These are phyloP conservation scores for Amphipoea lucens DNA, from an alignment of 2,888 invertebrate genomes.

Conservation along the genomic window DNA sequence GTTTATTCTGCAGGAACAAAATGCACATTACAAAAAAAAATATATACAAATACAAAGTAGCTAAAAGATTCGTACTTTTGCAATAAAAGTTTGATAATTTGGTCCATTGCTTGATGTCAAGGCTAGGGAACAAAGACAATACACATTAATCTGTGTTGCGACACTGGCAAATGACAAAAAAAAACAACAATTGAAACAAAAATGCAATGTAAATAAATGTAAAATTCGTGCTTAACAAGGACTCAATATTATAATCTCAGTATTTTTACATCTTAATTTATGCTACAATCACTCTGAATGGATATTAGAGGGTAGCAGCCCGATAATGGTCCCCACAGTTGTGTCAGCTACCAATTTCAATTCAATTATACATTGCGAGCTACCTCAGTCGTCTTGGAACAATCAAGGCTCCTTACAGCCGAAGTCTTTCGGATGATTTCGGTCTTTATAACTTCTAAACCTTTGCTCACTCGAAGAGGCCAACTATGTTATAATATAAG, in stretches of 20 bases:
- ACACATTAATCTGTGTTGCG: not conserved
- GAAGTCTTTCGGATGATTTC: not conserved
- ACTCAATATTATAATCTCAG: not conserved
- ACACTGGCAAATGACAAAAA: not conserved
- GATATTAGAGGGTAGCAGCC: not conserved
- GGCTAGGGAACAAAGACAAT: not conserved
- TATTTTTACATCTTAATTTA: not conserved
- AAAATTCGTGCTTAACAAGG: not conserved
- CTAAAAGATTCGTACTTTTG: not conserved
- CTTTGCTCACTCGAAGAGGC: not conserved
- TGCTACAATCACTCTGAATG: not conserved
- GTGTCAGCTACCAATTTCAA: constrained; percentile 44
- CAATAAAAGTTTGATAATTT: not conserved
- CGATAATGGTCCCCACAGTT: constrained; percentile 9
- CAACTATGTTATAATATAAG: not conserved
- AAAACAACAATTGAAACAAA: not conserved
- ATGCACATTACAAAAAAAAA: not conserved
- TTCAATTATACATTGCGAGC: constrained; percentile 40
- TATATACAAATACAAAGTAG: not conserved
- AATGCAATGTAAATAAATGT: not conserved
- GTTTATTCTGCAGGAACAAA: not conserved
- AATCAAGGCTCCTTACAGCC: constrained; percentile 18
- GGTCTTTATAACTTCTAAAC: not conserved
- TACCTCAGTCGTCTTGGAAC: constrained; percentile 27
- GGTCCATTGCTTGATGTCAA: not conserved